These are phyloP conservation scores for Scaptomyza parva DNA, from an alignment of 2,888 invertebrate species.

Conservation along the genomic window DNA sequence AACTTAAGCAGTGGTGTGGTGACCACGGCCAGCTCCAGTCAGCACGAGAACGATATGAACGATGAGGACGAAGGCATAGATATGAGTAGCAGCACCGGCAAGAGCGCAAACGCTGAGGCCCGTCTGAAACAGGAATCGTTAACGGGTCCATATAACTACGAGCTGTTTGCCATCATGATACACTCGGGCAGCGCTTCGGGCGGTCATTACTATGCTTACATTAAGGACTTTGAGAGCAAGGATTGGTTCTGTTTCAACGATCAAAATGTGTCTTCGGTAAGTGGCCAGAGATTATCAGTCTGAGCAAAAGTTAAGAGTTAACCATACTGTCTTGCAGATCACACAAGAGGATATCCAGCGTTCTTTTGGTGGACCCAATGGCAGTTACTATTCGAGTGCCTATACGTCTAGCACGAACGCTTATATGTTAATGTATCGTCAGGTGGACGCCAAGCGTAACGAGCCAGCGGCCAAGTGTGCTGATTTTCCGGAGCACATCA, in stretches of 20 bases:
- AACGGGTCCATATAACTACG: conserved; percentile 91
- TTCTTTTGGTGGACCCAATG: conserved; percentile 92
- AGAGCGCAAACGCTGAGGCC: conserved; percentile 66
- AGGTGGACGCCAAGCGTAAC: conserved; percentile 88
- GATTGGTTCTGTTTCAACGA: conserved; percentile 96
- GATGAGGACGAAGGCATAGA: conserved; percentile 91
- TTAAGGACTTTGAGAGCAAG: conserved; percentile 91
- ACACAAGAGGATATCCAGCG: conserved; percentile 92
- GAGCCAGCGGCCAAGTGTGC: conserved; percentile 87
- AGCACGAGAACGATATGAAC: conserved; percentile 83
- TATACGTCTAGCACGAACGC: conserved; percentile 94
- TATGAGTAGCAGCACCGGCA: conserved; percentile 85
- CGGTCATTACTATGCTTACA: conserved; percentile 96
- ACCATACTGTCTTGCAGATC: conserved; percentile 86
- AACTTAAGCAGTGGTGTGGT: conserved; percentile 86
- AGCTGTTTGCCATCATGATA: conserved; percentile 96
- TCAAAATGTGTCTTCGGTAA: conserved; percentile 90
- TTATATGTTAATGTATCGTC: conserved; percentile 96
- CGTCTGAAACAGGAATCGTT: conserved; percentile 75
- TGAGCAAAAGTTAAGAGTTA: not conserved
- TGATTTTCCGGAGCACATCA: conserved; percentile 92
- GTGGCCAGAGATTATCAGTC: conserved; percentile 38
- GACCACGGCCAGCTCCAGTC: conserved; percentile 83
- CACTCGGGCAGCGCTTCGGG: conserved; percentile 96
- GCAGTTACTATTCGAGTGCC: conserved; percentile 89